These are phyloP conservation scores for Chlorops oryzae DNA, from an alignment of 1,140 invertebrate genomes.

Conservation along the genomic window DNA sequence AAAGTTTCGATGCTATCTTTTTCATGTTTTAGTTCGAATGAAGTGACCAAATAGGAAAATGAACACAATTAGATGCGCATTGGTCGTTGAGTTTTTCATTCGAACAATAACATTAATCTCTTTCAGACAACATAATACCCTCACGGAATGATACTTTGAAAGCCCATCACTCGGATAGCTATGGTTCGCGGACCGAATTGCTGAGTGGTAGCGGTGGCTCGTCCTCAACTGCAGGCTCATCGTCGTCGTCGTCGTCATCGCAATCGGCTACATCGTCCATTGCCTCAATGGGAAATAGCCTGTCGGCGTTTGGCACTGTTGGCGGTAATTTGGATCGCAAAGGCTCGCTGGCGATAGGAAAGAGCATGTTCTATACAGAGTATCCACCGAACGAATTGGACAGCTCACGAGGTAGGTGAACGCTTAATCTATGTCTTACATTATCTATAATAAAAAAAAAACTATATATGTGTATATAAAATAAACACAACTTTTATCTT, in stretches of 20 bases:
- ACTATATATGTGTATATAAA: neutral
- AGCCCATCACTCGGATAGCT: slow-evolving; percentile 42
- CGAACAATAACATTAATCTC: slow-evolving; percentile 17
- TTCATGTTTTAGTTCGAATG: too few species aligned
- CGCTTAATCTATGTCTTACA: neutral
- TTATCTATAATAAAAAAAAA: neutral
- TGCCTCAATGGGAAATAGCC: slow-evolving; percentile 28
- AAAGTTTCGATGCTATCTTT: too few species aligned
- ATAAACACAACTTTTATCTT: neutral
- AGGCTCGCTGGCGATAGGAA: slow-evolving; percentile 44
- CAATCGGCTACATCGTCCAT: slow-evolving; percentile 26
- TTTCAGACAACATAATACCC: slow-evolving; percentile 41
- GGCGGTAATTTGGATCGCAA: slow-evolving; percentile 24
- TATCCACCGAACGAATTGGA: slow-evolving; percentile 44
- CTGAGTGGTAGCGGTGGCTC: slow-evolving; percentile 27
- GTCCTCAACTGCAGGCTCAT: slow-evolving; percentile 25
- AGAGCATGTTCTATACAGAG: slow-evolving; percentile 47
- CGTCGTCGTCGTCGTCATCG: slow-evolving; percentile 19
- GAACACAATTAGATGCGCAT: slow-evolving; percentile 26
- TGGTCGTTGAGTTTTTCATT: neutral
- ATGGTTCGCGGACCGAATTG: slow-evolving; percentile 39
- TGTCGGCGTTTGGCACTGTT: slow-evolving; percentile 29
- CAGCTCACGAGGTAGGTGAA: slow-evolving; percentile 23
- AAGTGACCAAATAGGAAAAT: too few species aligned
- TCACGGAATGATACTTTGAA: slow-evolving; percentile 44